phyloP scores from a whole-genome alignment of 2,113 vertebrate genomes.

The Albula glossodonta region DNA sequence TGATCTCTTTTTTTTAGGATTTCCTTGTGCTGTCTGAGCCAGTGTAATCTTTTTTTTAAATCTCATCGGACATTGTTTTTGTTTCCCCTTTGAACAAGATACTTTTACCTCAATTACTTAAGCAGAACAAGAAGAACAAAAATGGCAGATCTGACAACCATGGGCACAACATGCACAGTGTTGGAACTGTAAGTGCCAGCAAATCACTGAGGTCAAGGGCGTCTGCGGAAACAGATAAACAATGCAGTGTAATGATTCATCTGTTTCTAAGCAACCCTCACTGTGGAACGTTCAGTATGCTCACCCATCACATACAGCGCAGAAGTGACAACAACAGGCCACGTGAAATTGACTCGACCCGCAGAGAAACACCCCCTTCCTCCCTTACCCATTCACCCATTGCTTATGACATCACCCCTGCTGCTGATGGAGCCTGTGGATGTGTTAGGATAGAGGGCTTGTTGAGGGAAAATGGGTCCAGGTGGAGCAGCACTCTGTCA shows the following conservation, averaged over 20 bases:
- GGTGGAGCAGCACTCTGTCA: neutral
- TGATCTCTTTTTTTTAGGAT: neutral
- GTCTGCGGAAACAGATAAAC: neutral
- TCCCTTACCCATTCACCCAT: neutral
- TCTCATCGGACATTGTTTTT: neutral
- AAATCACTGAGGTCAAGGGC: neutral
- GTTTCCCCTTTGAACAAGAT: neutral
- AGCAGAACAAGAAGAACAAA: neutral
- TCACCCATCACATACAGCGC: neutral
- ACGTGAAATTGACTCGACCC: neutral
- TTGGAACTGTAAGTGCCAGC: too few species aligned
- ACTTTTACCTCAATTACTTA: neutral
- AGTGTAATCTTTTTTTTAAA: too few species aligned
- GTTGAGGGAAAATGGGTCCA: neutral
- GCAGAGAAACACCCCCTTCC: too few species aligned
- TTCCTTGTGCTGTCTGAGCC: neutral
- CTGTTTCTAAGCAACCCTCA: neutral
- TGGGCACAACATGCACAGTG: too few species aligned
- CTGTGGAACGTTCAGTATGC: neutral
- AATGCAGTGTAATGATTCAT: neutral
- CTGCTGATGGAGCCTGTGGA: neutral
- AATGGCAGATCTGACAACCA: neutral
- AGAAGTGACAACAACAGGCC: neutral
- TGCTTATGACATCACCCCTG: conserved; percentile 10
- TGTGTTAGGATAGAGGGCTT: neutral